Evolutionary conservation across 2,113 vertebrate species (phyloP).

Genomic region (Sphyrna mokarran): DNA sequence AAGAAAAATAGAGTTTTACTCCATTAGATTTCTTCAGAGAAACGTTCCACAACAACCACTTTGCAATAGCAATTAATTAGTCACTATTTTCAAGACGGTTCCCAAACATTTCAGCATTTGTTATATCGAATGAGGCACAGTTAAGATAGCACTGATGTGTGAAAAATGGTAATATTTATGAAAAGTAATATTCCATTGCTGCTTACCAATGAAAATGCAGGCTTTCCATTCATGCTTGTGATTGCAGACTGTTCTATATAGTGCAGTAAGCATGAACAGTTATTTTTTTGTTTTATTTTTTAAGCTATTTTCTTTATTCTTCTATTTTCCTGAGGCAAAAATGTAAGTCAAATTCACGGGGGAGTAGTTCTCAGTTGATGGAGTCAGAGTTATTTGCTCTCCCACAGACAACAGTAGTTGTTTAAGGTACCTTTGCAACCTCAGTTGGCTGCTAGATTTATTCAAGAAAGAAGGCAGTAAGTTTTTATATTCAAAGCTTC

Average conservation of each 20-base stretch:
- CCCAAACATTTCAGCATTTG: neutral
- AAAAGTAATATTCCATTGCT: neutral
- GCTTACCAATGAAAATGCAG: neutral
- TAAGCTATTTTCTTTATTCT: neutral
- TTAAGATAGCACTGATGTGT: neutral
- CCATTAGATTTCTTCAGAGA: neutral
- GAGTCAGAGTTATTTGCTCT: neutral
- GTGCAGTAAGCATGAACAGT: neutral
- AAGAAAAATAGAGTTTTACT: neutral
- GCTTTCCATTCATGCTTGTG: neutral
- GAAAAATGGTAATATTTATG: neutral
- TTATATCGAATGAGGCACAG: neutral
- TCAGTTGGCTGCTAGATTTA: neutral
- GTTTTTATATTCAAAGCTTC: neutral
- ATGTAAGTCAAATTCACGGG: neutral
- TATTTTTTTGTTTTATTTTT: neutral
- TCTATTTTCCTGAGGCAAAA: neutral
- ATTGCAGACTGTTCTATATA: neutral
- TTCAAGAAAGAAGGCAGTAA: neutral
- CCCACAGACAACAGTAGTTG: neutral
- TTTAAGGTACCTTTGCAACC: neutral
- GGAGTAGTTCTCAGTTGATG: neutral
- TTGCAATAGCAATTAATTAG: neutral
- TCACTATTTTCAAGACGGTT: neutral
- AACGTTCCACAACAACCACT: neutral